Conservation (phyloP, 2,888 invertebrate genomes). For the Machimus rusticus region DNA sequence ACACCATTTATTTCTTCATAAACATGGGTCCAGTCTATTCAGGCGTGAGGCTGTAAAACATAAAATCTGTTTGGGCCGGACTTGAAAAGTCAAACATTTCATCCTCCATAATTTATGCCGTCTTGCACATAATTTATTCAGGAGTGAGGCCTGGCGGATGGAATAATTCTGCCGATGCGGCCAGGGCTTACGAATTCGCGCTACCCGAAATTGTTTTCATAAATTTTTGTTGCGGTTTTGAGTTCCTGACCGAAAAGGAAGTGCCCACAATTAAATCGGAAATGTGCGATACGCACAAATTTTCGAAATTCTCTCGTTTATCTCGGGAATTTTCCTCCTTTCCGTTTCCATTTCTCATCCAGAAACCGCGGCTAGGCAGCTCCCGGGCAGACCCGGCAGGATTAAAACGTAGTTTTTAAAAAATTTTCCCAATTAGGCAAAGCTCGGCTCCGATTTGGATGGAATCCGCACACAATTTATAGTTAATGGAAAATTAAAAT, state of each 20-base stretch:
- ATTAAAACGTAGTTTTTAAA: neutral
- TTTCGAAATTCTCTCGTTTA: neutral
- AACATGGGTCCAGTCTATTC: neutral
- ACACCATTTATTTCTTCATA: neutral
- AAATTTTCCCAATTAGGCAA: neutral
- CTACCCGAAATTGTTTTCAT: neutral
- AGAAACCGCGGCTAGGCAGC: neutral
- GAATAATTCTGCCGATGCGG: neutral
- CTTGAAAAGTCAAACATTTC: neutral
- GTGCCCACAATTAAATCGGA: neutral
- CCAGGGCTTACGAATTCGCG: neutral
- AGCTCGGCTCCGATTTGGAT: neutral
- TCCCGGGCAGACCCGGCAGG: neutral
- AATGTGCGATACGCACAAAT: neutral
- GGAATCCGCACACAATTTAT: neutral
- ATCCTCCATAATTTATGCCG: neutral
- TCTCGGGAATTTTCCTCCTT: neutral
- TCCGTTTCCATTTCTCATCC: neutral
- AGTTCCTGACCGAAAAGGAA: neutral
- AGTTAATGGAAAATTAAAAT: conserved; percentile 29
- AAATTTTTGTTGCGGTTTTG: conserved; percentile 13
- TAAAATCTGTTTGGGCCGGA: neutral
- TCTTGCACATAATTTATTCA: neutral
- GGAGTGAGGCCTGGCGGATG: neutral
- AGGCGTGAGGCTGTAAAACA: neutral